Evolutionary conservation across 2,113 vertebrate species (phyloP), one percentile per base, ranked within the genome.

Genomic region (Saguinus imperator): DNA sequence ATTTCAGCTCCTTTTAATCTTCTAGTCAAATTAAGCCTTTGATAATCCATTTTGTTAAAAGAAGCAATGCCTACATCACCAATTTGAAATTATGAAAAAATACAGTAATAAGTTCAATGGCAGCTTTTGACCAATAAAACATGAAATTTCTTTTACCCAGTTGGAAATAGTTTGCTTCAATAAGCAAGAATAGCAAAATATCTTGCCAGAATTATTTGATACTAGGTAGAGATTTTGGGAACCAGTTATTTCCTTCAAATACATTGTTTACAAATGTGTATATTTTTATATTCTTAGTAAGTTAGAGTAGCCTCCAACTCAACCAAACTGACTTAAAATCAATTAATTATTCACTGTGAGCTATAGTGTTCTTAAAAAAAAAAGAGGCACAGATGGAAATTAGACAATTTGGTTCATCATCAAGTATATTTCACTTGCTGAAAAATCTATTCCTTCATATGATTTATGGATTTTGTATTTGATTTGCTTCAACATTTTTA

Each of bases 371-470:
- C 8, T 84, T n/a, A 48, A 48, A 50, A 50, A 17, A 52, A 52
- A 23, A 94, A 89, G 82, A 94, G 25, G 13, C 48, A 57, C 55
- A 66, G 21, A 94, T 68, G 18, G 72, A 85, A 94, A 89, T 92
- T 73, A 88, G 20, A 68, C 45, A 85, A 85, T 68, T 40, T 88
- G 84, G 72, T 89, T 57, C n/a, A 66, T 85, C n/a, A 48, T 84
- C 45, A 80, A 88, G 57, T 84, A 77, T 52, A 50, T 72, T 97
- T 91, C 50, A 80, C 80, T 95, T 66, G 89, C 40, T 84, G 70
- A 94, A 83, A 90, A 87, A 90, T 73, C 32, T 93, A 81, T 87
- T 86, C 21, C 58, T 81, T 86, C 14, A 8, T 58, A 57, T 57
- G 76, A 40, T 40, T 40, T 29, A n/a, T 58, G 55, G 45, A 58